Evolutionary conservation across 2,113 vertebrate genomes (phyloP), one percentile per base, ranked within the genome.

Genomic region (Nycticorax nycticorax): DNA sequence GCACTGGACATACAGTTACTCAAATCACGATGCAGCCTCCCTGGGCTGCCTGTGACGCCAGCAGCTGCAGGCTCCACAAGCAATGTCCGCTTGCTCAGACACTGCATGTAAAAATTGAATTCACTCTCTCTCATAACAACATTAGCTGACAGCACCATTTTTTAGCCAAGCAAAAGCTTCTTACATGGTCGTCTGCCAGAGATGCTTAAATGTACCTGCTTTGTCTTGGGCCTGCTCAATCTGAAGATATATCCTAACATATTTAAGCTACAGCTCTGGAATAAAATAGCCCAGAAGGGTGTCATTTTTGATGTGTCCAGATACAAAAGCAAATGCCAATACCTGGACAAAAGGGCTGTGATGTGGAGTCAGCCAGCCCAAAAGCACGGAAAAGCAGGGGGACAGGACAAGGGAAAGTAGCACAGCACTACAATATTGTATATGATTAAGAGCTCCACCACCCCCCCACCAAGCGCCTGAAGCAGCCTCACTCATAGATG

Each of bases 371-470:
- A 92, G 77, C 48, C 84, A 85, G 64, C 47, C 76, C 57, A 92
- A 85, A 91, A 52, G 30, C 53, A 56, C 7, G 8, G 24, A 17
- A 21, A 81, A 72, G 7, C 28, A 18, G 52, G 85, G 71, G 69
- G 67, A 60, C 43, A 69, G 35, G 39, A 53, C 32, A 92, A 52
- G 9, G 45, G 33, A 22, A 78, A 89, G 45, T 8, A 60, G 24
- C 43, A 43, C 0, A 0, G 22, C 10, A n/a, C 45, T 71, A 1
- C 14, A 28, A 33, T 22, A 26, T 27, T 9, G 28, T 8, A 6
- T 9, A 21, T 2, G 12, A 52, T 57, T 32, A 27, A 87, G 12
- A 79, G 6, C 26, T 33, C 41, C 15, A 57, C 3, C 16, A 60
- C 6, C 8, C 22, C 57, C 3, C 16, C 64, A 6, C 8, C 27